Conservation (phyloP, 2,797 vertebrate species). For the Eospalax fontanierii region DNA sequence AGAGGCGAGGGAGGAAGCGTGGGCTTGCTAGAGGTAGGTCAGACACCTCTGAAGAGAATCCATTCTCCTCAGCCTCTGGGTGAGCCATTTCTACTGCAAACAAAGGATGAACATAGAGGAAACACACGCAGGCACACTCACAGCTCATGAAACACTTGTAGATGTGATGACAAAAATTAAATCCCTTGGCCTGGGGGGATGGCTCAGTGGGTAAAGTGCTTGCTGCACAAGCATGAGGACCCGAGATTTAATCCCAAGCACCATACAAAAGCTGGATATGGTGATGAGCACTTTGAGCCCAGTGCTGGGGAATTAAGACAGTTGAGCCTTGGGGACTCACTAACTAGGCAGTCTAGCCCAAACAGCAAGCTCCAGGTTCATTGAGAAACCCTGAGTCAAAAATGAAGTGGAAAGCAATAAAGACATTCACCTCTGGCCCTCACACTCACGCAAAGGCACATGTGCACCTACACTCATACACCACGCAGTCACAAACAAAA, state of each 20-base stretch:
- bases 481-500: not conserved
- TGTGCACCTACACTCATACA: not conserved
- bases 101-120: not conserved
- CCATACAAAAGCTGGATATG: not conserved
- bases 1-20: conserved; percentile 55
- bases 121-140: not conserved
- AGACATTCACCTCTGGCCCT: not conserved
- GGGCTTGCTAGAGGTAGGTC: not conserved
- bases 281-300: not conserved
- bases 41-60: not conserved
- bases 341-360: not conserved
- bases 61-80: not conserved
- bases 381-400: not conserved
- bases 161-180: not conserved
- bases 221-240: not conserved
- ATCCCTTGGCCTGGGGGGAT: too few relatives aligned
- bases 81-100: not conserved
- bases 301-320: not conserved
- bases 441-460: not conserved
- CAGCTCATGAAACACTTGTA: not conserved
- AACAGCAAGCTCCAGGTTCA: not conserved
- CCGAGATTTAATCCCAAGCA: not conserved
- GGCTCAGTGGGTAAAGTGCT: too few relatives aligned
- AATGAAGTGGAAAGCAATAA: not conserved
- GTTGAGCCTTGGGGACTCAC: not conserved